Evolutionary conservation across 1,140 invertebrate genomes (phyloP).

Genomic region (Brachionus rubens): DNA sequence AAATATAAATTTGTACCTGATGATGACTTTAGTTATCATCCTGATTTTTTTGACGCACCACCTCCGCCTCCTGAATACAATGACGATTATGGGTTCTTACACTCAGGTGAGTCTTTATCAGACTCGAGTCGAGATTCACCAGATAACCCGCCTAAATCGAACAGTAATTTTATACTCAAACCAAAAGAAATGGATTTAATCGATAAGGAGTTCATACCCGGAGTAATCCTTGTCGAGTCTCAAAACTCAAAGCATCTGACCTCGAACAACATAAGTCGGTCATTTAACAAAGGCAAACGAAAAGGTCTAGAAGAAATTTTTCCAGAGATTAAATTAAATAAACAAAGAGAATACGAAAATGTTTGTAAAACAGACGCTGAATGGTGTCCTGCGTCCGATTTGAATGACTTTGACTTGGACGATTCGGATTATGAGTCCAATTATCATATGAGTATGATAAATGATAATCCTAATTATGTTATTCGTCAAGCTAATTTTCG

Average conservation of each 20-base stretch:
- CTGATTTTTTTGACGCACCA: background rate
- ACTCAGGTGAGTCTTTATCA: background rate
- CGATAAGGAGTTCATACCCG: slow-evolving; percentile 9
- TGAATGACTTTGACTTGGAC: background rate
- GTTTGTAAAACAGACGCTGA: background rate
- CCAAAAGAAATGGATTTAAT: background rate
- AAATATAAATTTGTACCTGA: slow-evolving; percentile 33
- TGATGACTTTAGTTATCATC: background rate
- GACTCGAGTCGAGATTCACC: background rate
- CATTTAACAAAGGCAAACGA: background rate
- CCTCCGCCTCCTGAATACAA: background rate
- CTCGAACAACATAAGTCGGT: slow-evolving; percentile 3
- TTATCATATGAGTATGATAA: background rate
- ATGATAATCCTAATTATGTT: slow-evolving; percentile 22
- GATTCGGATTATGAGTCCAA: slow-evolving; percentile 7
- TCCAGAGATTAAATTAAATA: slow-evolving; percentile 20
- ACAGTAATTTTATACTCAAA: slow-evolving; percentile 28
- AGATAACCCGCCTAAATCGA: background rate
- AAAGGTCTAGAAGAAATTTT: slow-evolving; percentile 36
- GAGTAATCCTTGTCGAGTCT: slow-evolving; percentile 28
- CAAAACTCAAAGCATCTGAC: slow-evolving; percentile 11
- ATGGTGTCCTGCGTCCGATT: slow-evolving; percentile 25
- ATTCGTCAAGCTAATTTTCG: background rate
- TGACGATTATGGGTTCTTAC: background rate
- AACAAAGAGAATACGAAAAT: slow-evolving; percentile 5